Evolutionary conservation across 2,888 invertebrate species (phyloP), one percentile per base, ranked within the genome.

Genomic region (Acheta domesticus): DNA sequence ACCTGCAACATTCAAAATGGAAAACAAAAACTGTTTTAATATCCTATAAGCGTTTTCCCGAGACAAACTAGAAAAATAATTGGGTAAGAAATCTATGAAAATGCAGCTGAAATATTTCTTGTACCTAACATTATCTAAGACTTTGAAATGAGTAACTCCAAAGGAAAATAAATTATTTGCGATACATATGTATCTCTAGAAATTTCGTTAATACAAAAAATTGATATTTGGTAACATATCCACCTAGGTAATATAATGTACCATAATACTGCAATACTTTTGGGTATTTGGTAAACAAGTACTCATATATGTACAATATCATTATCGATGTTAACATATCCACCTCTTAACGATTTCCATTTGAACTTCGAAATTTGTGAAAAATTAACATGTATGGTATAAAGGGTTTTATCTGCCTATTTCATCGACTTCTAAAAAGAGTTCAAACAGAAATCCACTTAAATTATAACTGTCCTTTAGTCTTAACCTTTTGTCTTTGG

Each of bases 231-330:
- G 62, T 62, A 62, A 62, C 62, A 62, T 62, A 62, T 62, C 62
- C 62, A 62, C 62, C 62, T 62, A 62, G 14, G n/a, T 62, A 62
- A 62, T 62, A 8, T n/a, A 62, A 62, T 62, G n/a, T 62, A 62
- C n/a, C n/a, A 62, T 62, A 62, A 62, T 62, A 62, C 62, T 62
- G 62, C 62, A 62, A 62, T 62, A 62, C 62, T n/a, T 62, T 36
- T 62, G 62, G 62, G 16, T 62, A 62, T 62, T 62, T 14, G 14
- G 62, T 62, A 62, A 62, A 62, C 62, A 62, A 62, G 62, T 62
- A 62, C 62, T 62, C 62, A n/a, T n/a, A 62, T 62, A 62, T 62
- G 14, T 62, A 62, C 62, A 62, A 16, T 62, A 62, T 62, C n/a
- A 62, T 19, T 62, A 62, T 62, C n/a, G 8, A 4, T 62, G 14